Evolutionary conservation across 2,888 invertebrate genomes (phyloP).

Genomic region (Drosophila nr. fundita): DNA sequence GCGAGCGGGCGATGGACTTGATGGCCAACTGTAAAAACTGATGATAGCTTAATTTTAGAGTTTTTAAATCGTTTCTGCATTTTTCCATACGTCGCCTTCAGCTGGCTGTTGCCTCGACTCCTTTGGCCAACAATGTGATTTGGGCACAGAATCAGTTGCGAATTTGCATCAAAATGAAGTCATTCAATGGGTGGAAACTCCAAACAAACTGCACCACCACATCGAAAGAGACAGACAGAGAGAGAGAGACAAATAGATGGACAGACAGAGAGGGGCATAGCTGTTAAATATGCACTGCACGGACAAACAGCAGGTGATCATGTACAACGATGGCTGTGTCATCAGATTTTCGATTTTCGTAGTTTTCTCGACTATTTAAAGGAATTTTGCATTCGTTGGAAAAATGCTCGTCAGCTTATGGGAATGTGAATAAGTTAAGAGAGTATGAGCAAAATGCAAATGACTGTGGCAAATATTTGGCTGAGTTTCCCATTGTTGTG

Average conservation of each 20-base stretch:
- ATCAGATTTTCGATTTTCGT: conserved; percentile 41
- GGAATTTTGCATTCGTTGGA: background rate
- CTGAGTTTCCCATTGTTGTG: background rate
- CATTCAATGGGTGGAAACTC: conserved; percentile 50
- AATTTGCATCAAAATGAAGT: conserved; percentile 78
- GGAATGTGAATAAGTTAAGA: background rate
- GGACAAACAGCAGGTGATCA: conserved; percentile 48
- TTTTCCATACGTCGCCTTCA: conserved; percentile 43
- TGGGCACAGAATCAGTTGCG: conserved; percentile 76
- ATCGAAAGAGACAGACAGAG: background rate
- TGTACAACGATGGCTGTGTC: conserved; percentile 38
- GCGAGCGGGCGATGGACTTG: conserved; percentile 21
- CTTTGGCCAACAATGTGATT: conserved; percentile 65
- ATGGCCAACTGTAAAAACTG: conserved; percentile 76
- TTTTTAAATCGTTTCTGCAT: conserved; percentile 74
- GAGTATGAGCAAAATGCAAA: conserved; percentile 6
- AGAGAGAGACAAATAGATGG: conserved; percentile 1
- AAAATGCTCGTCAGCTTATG: background rate
- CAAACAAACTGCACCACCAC: background rate
- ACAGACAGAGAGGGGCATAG: background rate
- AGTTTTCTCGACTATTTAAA: conserved; percentile 14
- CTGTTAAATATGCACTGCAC: conserved; percentile 57
- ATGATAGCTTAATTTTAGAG: conserved; percentile 81
- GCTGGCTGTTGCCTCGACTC: background rate
- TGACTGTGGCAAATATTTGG: background rate